Conservation (phyloP, 2,888 invertebrate species). For the Pseudococcus jackbeardsleyi region DNA sequence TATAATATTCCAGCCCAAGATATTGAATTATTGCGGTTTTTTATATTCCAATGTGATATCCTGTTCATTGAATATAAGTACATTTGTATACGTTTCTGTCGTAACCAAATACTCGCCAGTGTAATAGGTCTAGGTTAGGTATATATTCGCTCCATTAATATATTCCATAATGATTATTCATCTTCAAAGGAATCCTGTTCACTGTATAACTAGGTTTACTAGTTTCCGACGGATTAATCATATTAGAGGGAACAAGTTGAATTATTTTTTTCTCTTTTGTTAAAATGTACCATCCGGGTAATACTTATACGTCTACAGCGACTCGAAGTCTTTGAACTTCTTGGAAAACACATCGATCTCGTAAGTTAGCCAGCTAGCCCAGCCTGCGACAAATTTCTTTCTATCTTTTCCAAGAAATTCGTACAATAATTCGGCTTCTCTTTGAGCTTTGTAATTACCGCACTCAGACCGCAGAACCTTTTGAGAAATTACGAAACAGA, state of each 20-base stretch:
- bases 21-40: background rate
- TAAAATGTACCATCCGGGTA: background rate
- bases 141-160: background rate
- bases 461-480: background rate
- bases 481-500: conserved; percentile 13
- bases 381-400: conserved; percentile 37
- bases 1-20: background rate
- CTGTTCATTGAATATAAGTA: background rate
- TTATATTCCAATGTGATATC: background rate
- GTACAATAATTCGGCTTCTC: background rate
- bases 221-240: conserved; percentile 41
- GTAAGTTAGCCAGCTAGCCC: background rate
- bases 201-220: background rate
- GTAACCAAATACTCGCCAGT: background rate
- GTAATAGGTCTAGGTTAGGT: background rate
- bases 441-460: conserved; percentile 46
- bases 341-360: background rate
- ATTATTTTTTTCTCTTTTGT: conserved; percentile 10
- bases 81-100: background rate
- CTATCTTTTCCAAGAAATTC: background rate
- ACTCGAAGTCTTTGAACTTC: background rate
- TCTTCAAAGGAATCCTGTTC: background rate
- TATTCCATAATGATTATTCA: background rate
- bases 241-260: conserved; percentile 11
- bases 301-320: background rate